phyloP scores from a whole-genome alignment of 2,113 vertebrate species.

The Gavialis gangeticus region DNA sequence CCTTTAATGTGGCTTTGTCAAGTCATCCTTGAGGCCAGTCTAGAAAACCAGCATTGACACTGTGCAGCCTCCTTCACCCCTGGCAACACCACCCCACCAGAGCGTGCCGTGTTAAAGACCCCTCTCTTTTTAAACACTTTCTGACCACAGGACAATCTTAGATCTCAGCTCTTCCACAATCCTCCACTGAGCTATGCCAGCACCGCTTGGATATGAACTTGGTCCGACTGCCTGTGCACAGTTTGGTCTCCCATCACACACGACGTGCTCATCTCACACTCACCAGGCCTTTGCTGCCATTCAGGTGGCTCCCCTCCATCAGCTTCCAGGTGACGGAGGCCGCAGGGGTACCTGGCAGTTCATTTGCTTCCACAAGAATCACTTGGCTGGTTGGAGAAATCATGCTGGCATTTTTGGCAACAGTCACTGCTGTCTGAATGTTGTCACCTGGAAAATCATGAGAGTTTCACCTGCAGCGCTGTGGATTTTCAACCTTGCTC shows the following conservation, averaged over 20 bases:
- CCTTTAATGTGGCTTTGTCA: not conserved
- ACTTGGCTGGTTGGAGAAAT: conserved; percentile 72
- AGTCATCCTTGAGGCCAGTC: not conserved
- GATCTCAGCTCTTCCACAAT: not conserved
- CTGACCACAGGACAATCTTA: not conserved
- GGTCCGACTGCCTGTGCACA: not conserved
- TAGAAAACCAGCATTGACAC: not conserved
- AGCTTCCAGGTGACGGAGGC: conserved; percentile 80
- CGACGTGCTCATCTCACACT: not conserved
- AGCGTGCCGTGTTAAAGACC: not conserved
- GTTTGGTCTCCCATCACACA: not conserved
- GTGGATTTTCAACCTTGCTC: not conserved
- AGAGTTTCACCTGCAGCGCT: not conserved
- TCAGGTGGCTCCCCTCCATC: conserved; percentile 62
- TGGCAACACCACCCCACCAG: not conserved
- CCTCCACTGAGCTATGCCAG: not conserved
- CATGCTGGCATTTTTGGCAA: conserved; percentile 84
- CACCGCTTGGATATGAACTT: not conserved
- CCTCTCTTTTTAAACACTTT: not conserved
- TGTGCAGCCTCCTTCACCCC: not conserved
- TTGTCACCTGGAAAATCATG: conserved; percentile 80
- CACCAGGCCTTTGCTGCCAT: conserved; percentile 54
- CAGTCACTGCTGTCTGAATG: conserved; percentile 85
- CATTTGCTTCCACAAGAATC: conserved; percentile 80
- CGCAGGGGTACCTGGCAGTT: conserved; percentile 54